phyloP scores from a whole-genome alignment of 2,888 invertebrate genomes.

The Ornithoptera priamus region DNA sequence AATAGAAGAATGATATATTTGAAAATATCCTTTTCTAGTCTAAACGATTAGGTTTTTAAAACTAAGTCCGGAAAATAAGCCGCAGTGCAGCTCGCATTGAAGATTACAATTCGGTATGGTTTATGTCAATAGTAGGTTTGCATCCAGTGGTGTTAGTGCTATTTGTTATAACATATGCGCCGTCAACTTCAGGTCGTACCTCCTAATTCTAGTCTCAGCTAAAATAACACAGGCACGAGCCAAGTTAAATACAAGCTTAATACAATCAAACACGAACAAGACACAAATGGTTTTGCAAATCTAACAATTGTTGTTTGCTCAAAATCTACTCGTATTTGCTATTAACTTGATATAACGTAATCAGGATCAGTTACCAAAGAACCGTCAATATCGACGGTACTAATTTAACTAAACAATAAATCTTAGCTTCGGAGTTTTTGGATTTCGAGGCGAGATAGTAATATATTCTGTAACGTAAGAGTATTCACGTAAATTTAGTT shows the following conservation, averaged over 20 bases:
- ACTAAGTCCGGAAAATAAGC: neutral
- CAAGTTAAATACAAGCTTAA: conserved; percentile 19
- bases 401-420: conserved; percentile 17
- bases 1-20: too few relatives aligned
- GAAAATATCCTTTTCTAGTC: too few relatives aligned
- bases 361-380: conserved; percentile 17
- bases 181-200: neutral
- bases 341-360: conserved; percentile 10
- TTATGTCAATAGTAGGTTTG: neutral
- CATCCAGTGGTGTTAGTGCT: neutral
- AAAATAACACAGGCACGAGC: conserved; percentile 3
- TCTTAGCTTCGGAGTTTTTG: neutral
- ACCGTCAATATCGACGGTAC: conserved; percentile 6
- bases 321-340: conserved; percentile 13
- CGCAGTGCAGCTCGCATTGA: neutral
- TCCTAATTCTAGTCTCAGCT: neutral
- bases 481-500: neutral
- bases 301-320: conserved; percentile 9
- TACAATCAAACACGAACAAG: conserved; percentile 14
- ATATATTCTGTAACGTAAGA: neutral
- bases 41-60: neutral
- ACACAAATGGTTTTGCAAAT: conserved; percentile 1
- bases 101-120: neutral
- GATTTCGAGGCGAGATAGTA: neutral
- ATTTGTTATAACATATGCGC: neutral